These are phyloP conservation scores for Musca vetustissima DNA, from an alignment of 1,140 invertebrate genomes.

Conservation along the genomic window DNA sequence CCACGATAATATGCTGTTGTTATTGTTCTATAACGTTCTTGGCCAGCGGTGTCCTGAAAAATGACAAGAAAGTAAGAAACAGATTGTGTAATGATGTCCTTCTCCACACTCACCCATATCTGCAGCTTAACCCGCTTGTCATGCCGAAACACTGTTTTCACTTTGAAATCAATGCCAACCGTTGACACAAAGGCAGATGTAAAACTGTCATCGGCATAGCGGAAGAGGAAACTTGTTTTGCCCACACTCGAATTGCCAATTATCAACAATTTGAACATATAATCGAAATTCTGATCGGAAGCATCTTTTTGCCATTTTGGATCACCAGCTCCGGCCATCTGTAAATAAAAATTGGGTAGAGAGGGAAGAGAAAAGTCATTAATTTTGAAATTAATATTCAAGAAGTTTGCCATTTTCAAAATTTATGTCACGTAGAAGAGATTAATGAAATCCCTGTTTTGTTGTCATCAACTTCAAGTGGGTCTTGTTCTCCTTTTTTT, in stretches of 20 bases:
- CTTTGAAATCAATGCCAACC: conserved; percentile 99
- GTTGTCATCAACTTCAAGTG: too few relatives aligned
- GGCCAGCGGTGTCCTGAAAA: conserved; percentile 95
- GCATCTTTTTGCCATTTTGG: conserved; percentile 96
- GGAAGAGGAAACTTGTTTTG: conserved; percentile 98
- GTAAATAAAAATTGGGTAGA: conserved; percentile 39
- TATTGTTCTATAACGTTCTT: conserved; percentile 98
- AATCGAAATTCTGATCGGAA: conserved; percentile 99
- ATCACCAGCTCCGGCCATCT: conserved; percentile 80
- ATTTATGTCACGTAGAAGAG: too few relatives aligned
- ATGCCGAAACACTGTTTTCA: conserved; percentile 99
- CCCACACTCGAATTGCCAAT: conserved; percentile 99
- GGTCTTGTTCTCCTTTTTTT: too few relatives aligned
- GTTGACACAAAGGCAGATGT: conserved; percentile 99
- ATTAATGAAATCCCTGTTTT: too few relatives aligned
- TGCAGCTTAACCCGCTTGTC: conserved; percentile 72
- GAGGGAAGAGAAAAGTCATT: not conserved
- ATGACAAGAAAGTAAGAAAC: not conserved
- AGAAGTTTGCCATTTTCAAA: too few relatives aligned
- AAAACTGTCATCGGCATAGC: conserved; percentile 99
- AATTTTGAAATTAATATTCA: too few relatives aligned
- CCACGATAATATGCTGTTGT: conserved; percentile 99
- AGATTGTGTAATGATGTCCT: too few relatives aligned
- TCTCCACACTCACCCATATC: conserved; percentile 64
- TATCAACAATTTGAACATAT: conserved; percentile 99